Evolutionary conservation across 2,797 vertebrate genomes (phyloP), one percentile per base, ranked within the genome.

Genomic region (Leptodactylus fallax): DNA sequence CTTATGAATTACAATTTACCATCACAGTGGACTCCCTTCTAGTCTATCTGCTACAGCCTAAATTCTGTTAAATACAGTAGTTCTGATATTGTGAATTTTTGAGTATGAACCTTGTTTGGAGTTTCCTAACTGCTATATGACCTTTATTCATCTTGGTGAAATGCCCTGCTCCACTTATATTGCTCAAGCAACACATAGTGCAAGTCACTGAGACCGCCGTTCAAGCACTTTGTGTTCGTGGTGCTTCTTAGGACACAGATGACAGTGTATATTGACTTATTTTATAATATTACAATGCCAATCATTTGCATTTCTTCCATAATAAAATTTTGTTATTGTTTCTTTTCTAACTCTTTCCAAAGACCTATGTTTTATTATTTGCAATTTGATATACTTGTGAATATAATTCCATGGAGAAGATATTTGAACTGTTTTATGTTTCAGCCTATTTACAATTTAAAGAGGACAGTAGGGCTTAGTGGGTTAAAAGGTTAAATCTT

Each of bases 271-370:
- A 53, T 53, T 53, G 49, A 53, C 21, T 77, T 77, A 53, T 77
- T 77, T 77, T 77, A 77, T 77, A 74, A 49, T 21, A 51, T 53
- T n/a, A 77, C 49, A 51, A 77, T 77, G 47, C 11, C 49, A 77
- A 53, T 14, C 74, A 77, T 77, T 77, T 77, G 74, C 49, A 77
- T 51, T 53, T 77, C 47, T 77, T 77, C 47, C 74, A 51, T 23
- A 77, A 77, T 77, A 77, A 77, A 77, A 77, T 53, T 77, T 77
- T 77, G 74, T 25, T 77, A 77, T 77, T 77, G 74, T 77, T 77
- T 51, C 3, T 74, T 49, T 74, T n/a, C 16, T 74, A 74, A 21
- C 21, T 49, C 17, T 51, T 76, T 77, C 23, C 11, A 53, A 58
- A 49, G 45, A 51, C 45, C 4, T 47, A 47, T 72, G 17, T 47